phyloP scores from a whole-genome alignment of 2,113 vertebrate species.

The Pitta sordida region DNA sequence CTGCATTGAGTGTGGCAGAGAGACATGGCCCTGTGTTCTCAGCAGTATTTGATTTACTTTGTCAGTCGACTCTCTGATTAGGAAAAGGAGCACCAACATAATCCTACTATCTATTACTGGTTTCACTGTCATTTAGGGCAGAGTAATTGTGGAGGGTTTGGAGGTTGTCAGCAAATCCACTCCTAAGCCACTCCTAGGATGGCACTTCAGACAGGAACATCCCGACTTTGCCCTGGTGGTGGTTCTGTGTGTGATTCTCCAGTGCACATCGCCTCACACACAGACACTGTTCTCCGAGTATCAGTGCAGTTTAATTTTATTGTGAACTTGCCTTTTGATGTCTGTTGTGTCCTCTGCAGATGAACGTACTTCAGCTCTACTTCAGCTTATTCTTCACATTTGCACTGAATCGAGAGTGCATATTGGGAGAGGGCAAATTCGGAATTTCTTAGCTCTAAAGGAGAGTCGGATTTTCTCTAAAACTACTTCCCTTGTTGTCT shows the following conservation, averaged over 20 bases:
- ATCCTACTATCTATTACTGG: background rate
- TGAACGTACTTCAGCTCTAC: background rate
- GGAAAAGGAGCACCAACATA: background rate
- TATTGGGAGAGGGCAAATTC: background rate
- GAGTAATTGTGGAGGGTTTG: no score
- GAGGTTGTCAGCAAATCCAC: background rate
- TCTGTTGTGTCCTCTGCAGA: background rate
- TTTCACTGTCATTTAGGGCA: background rate
- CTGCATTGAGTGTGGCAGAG: background rate
- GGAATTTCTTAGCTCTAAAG: background rate
- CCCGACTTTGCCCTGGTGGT: background rate
- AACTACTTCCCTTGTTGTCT: background rate
- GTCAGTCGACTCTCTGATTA: background rate
- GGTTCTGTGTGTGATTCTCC: rapidly evolving
- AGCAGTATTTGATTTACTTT: background rate
- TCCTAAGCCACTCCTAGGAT: background rate
- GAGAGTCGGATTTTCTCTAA: background rate
- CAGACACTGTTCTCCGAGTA: no score
- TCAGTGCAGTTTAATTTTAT: no score
- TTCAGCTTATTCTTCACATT: background rate
- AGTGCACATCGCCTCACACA: rapidly evolving
- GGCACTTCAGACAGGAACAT: background rate
- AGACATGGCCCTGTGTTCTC: background rate
- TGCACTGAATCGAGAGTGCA: no score
- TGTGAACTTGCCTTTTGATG: rapidly evolving